Percentiles rank a stretch among this genome's conserved stretches.
Conservation (phyloP, 1,140 invertebrate species). For the Drosophila yakuba region DNA sequence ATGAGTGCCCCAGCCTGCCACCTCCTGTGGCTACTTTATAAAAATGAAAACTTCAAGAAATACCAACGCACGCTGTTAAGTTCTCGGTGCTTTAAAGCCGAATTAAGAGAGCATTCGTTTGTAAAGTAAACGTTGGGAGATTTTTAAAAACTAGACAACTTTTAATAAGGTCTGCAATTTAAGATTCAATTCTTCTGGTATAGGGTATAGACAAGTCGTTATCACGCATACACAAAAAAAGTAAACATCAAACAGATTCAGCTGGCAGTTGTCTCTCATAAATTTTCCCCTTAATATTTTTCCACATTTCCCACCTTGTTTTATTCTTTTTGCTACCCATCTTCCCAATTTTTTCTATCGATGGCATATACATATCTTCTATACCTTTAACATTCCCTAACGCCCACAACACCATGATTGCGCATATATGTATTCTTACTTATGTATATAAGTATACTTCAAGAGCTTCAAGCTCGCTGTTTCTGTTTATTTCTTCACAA, state of each 20-base stretch:
- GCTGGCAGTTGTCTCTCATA: conserved; percentile 75
- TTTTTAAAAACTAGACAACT: not conserved
- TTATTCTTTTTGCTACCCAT: not conserved
- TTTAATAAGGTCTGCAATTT: not conserved
- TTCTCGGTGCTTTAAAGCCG: not conserved
- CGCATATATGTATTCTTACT: conserved; percentile 2
- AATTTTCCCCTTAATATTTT: conserved; percentile 46
- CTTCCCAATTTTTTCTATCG: not conserved
- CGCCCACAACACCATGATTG: conserved; percentile 20
- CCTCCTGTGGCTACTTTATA: conserved; percentile 10
- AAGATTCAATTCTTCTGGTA: not conserved
- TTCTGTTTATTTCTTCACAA: conserved; percentile 32
- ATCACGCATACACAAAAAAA: not conserved
- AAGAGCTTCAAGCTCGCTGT: not conserved
- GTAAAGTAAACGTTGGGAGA: not conserved
- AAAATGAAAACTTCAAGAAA: conserved; percentile 16
- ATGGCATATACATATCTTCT: conserved; percentile 46
- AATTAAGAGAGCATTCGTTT: not conserved
- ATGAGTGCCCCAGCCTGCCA: conserved; percentile 29
- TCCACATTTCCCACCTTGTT: conserved; percentile 29
- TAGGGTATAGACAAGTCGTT: conserved; percentile 14
- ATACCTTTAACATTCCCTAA: conserved; percentile 34
- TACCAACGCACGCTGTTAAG: not conserved
- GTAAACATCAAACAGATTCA: conserved; percentile 48
- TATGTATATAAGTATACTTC: conserved; percentile 6